phyloP scores from a whole-genome alignment of 2,797 vertebrate genomes.

The Danio aesculapii region DNA sequence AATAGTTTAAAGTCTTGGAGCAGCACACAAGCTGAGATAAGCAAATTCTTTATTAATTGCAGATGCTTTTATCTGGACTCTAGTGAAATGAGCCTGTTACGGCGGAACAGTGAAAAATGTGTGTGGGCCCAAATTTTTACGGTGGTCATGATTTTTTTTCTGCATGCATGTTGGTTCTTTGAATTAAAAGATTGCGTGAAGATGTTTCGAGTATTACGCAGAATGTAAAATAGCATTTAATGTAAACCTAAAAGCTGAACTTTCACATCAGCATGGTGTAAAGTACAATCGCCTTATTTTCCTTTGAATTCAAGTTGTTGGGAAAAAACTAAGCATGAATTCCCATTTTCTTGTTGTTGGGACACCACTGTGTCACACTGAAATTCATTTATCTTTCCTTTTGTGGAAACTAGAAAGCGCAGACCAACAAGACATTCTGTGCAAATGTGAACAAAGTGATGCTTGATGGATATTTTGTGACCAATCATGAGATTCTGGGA shows the following conservation, averaged over 20 bases:
- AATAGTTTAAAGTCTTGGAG: constrained; percentile 24
- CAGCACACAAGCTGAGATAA: constrained; percentile 18
- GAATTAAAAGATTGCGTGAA: neutral
- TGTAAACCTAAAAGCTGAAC: constrained; percentile 6
- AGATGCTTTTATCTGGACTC: constrained; percentile 1
- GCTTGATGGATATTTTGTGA: constrained; percentile 17
- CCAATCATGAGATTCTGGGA: constrained; percentile 18
- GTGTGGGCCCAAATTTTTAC: neutral
- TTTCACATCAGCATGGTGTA: constrained; percentile 27
- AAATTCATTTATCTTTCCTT: constrained; percentile 32
- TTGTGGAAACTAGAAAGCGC: constrained; percentile 42
- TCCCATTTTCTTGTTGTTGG: constrained; percentile 36
- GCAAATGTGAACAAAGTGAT: constrained; percentile 40
- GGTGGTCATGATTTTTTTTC: neutral
- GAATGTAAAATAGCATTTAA: neutral
- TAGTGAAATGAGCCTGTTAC: constrained; percentile 3
- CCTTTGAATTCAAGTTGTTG: constrained; percentile 47
- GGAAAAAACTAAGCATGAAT: constrained; percentile 44
- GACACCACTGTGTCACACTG: constrained; percentile 11
- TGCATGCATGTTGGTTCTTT: neutral
- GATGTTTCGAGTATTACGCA: neutral
- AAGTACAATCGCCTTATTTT: constrained; percentile 29
- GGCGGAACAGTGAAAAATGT: neutral
- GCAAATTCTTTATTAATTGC: neutral
- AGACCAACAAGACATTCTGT: constrained; percentile 18